These are phyloP conservation scores for Saturnia japonica DNA, from an alignment of 2,888 invertebrate genomes.

Conservation along the genomic window DNA sequence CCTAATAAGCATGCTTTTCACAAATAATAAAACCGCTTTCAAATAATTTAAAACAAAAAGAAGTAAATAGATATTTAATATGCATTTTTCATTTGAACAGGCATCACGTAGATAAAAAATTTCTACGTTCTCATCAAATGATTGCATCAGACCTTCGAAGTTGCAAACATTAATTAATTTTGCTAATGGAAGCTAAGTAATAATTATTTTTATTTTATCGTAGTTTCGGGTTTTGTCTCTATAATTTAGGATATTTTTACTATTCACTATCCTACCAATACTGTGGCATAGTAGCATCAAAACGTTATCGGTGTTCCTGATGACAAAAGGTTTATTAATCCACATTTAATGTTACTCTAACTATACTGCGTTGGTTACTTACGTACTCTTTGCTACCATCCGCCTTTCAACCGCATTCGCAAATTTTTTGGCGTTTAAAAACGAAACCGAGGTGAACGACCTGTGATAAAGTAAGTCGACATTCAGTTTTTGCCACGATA, in stretches of 20 bases:
- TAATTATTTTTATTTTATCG: background rate
- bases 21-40: no score
- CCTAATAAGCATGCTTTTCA: no score
- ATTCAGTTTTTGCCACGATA: background rate
- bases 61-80: no score
- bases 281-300: background rate
- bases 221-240: background rate
- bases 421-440: background rate
- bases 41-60: no score
- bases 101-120: no score
- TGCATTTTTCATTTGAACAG: no score
- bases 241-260: no score
- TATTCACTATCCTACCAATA: background rate
- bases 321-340: background rate
- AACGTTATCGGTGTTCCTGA: background rate
- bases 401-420: background rate
- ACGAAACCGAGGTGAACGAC: slow-evolving; percentile 4
- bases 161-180: background rate
- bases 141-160: background rate
- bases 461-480: background rate
- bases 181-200: background rate
- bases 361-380: background rate
- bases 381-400: background rate
- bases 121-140: background rate
- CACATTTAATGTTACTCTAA: background rate